Conservation (phyloP, 1,140 invertebrate genomes). For the Pantala flavescens region DNA sequence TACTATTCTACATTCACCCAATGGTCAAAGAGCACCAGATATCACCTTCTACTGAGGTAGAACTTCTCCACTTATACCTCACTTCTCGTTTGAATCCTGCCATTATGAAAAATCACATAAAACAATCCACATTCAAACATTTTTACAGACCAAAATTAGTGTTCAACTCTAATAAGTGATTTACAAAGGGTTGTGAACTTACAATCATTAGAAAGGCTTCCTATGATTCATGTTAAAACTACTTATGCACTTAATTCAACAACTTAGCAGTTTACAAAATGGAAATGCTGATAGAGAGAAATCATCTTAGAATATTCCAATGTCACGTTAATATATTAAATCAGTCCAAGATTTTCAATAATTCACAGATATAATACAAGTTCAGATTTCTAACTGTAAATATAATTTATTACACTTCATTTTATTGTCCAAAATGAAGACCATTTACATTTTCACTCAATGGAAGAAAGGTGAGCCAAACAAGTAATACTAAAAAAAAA, state of each 20-base stretch:
- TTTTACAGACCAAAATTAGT: background rate
- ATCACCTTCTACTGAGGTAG: conserved; percentile 4
- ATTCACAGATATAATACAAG: no score
- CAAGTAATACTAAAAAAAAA: background rate
- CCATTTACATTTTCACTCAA: background rate
- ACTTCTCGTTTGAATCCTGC: background rate
- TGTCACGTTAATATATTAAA: no score
- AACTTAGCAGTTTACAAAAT: background rate
- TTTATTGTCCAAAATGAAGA: background rate
- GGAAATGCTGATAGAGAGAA: background rate
- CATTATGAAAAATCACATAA: background rate
- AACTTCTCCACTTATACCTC: background rate
- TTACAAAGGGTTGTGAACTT: background rate
- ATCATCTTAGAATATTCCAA: background rate
- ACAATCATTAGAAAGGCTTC: background rate
- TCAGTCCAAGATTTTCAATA: no score
- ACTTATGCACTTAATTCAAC: background rate
- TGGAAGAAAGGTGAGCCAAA: background rate
- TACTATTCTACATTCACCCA: background rate
- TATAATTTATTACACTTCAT: background rate
- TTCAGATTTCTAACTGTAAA: no score
- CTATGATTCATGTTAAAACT: background rate
- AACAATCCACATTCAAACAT: background rate
- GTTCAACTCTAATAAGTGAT: background rate
- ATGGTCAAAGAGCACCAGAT: background rate